Percentiles rank a stretch among this genome's conserved stretches.
These are phyloP conservation scores for Sinocyclocheilus maitianheensis DNA, from an alignment of 2,113 vertebrate genomes.

Conservation along the genomic window DNA sequence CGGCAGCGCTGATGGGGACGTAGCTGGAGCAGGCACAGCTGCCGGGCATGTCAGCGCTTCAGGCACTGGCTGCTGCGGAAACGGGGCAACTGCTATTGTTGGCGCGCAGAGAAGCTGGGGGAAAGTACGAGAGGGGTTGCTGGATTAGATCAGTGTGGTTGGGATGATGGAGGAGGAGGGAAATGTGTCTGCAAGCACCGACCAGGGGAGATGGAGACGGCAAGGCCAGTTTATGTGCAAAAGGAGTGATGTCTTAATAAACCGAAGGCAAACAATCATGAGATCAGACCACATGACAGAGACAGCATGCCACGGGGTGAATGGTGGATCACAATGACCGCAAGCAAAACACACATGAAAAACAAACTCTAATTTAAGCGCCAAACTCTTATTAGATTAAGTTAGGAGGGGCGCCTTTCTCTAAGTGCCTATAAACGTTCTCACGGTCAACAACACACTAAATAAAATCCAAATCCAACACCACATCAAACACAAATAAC, in stretches of 20 bases:
- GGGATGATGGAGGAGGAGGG: constrained; percentile 68
- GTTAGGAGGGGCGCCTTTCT: not conserved
- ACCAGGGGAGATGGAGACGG: constrained; percentile 80
- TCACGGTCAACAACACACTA: not conserved
- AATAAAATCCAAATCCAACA: constrained; percentile 1
- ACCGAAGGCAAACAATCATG: constrained; percentile 23
- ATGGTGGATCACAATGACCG: not conserved
- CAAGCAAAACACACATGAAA: constrained; percentile 23
- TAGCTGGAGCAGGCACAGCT: constrained; percentile 46
- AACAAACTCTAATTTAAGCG: not conserved
- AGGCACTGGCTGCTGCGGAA: constrained; percentile 70
- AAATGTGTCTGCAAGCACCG: constrained; percentile 68
- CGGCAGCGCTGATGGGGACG: constrained; percentile 44
- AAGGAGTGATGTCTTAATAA: constrained; percentile 24
- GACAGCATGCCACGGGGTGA: constrained; percentile 17
- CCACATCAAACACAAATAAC: not conserved
- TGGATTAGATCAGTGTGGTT: constrained; percentile 42
- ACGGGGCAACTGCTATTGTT: constrained; percentile 75
- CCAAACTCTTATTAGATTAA: constrained; percentile 16
- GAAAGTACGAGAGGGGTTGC: constrained; percentile 61
- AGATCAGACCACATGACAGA: constrained; percentile 2
- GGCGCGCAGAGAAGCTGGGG: constrained; percentile 70
- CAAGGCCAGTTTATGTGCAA: constrained; percentile 72
- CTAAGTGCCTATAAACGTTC: not conserved
- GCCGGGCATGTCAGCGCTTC: constrained; percentile 57